Evolutionary conservation across 2,797 vertebrate species (phyloP), one percentile per base, ranked within the genome.

Genomic region (Melanotaenia trifasciata): DNA sequence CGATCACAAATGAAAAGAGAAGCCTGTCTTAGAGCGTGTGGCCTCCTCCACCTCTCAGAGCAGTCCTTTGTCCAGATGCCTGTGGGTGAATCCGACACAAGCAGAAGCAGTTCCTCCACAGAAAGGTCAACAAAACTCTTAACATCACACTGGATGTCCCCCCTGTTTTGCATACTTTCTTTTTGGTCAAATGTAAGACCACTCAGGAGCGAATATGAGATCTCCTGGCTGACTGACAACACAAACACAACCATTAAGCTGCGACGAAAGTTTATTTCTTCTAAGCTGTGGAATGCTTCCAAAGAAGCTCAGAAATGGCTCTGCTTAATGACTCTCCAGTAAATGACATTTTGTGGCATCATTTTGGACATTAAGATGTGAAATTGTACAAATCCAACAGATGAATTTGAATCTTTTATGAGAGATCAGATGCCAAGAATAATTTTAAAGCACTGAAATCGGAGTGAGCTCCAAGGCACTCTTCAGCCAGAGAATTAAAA

Each of bases 171-270:
- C 62, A 53, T 45, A 38, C 63, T 78, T 72, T 82, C 50, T 79
- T 62, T 81, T 81, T 51, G 78, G 75, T 24, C 76, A 73, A 76
- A 80, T 35, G 54, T 33, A 56, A 87, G 88, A 84, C 78, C 83
- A 84, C 75, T 71, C 61, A 53, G 67, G 72, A 78, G 81, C 61
- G 66, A 70, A 75, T 32, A 28, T 36, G n/a, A 68, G 82, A 67
- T 79, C 67, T 78, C 58, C 81, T 92, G 92, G 88, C 89, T 28
- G 22, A 1, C 84, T 83, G 87, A 90, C 92, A 91, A 90, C 79
- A 87, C 85, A 90, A 93, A 91, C 88, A 90, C 69, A 26, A 74
- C 82, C 67, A 43, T 91, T 85, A 91, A 91, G 74, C 80, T 72
- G 74, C 26, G 11, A 60, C 60, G 76, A 83, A 53, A 45, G 86